Percentiles rank a stretch among this genome's conserved stretches.
Evolutionary conservation across 2,797 vertebrate species (phyloP).

Genomic region (Brotula barbata): DNA sequence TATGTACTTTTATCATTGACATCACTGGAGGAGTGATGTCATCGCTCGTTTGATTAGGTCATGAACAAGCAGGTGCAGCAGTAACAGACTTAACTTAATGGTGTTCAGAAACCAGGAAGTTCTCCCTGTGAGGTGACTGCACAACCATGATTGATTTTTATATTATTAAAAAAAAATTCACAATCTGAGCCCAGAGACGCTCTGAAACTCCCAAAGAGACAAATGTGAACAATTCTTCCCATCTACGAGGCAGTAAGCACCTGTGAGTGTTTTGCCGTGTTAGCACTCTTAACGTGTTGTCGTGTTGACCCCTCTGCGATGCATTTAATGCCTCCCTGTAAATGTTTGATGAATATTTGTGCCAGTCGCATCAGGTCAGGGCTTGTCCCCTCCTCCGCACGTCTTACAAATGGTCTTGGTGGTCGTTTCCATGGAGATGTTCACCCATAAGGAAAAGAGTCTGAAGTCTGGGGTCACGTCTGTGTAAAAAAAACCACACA

Average conservation of each 20-base stretch:
- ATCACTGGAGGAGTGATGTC: too few species aligned
- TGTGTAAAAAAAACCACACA: constrained; percentile 10
- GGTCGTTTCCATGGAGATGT: constrained; percentile 68
- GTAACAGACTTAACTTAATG: too few species aligned
- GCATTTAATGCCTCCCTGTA: constrained; percentile 60
- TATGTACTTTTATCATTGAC: too few species aligned
- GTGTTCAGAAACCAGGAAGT: too few species aligned
- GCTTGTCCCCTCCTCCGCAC: constrained; percentile 40
- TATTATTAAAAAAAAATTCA: too few species aligned
- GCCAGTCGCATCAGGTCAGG: constrained; percentile 43
- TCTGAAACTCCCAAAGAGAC: neutral
- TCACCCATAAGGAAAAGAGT: constrained; percentile 49
- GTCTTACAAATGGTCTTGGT: constrained; percentile 42
- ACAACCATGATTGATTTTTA: too few species aligned
- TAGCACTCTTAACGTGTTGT: too few species aligned
- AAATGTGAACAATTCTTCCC: neutral
- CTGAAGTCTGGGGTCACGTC: constrained; percentile 60
- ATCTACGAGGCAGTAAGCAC: neutral
- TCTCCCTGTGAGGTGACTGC: too few species aligned
- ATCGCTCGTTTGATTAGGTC: too few species aligned
- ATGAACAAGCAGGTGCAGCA: too few species aligned
- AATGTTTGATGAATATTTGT: constrained; percentile 67
- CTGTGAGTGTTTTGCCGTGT: too few species aligned
- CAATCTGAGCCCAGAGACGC: too few species aligned
- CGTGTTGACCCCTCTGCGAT: constrained; percentile 8